Evolutionary conservation across 2,113 vertebrate genomes (phyloP), one percentile per base, ranked within the genome.

Genomic region (Uria aalge): DNA sequence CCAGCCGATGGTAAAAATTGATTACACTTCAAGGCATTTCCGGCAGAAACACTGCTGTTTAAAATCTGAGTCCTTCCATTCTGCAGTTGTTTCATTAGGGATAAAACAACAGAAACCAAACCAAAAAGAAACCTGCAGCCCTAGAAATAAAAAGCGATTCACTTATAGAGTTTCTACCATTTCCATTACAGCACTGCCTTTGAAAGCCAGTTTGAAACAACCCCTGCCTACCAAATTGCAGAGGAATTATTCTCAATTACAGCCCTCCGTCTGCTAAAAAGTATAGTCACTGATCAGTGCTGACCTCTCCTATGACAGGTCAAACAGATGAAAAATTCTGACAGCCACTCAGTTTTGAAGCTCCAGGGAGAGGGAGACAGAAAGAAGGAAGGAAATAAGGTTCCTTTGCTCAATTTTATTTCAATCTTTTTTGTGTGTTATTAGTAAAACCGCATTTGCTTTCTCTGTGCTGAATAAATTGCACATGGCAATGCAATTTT

Each of bases 241-340:
- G 96, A 95, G 97, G 97, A 98, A 98, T 98, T 98, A 98, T 97
- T 98, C 97, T 98, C 98, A 98, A 98, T 98, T 98, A 98, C 97
- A 98, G 96, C 60, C 93, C 95, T 98, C 97, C 91, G 72, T 98
- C 98, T 98, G 96, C 92, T 98, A 97, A 98, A 98, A 97, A 97
- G 97, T 94, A 91, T 73, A 97, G 95, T 81, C 89, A 89, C 91
- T 97, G 97, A 98, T 98, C 97, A 98, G 94, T 62, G 84, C 94
- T 97, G 98, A 98, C 98, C 98, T 98, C 97, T 96, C 91, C 95
- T 88, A 85, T 41, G 79, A 97, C 94, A 98, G 97, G 97, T 96
- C 98, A 98, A 97, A 96, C 59, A 95, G 98, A 98, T 96, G 96
- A 98, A 98, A 98, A 96, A 96, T 95, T 96, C 90, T 97, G 98